Percentiles rank a stretch among this genome's conserved stretches.
These are phyloP conservation scores for Notocelia uddmanniana DNA, from an alignment of 2,888 invertebrate species.

Conservation along the genomic window DNA sequence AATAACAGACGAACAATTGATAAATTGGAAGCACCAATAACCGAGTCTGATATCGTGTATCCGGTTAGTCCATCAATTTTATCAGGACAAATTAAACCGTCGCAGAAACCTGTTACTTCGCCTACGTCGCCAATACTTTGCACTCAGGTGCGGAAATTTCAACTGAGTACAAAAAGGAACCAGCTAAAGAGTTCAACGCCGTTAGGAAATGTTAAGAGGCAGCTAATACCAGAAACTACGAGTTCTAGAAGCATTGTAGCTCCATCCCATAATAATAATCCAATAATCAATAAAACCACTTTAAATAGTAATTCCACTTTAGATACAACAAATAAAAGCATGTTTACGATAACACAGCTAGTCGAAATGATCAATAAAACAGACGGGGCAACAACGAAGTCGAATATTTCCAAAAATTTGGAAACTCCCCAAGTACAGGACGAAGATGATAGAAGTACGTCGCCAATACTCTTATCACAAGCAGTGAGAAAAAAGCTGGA, in stretches of 20 bases:
- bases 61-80: slow-evolving; percentile 74
- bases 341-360: slow-evolving; percentile 79
- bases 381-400: slow-evolving; percentile 45
- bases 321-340: slow-evolving; percentile 67
- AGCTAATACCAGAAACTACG: slow-evolving; percentile 54
- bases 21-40: slow-evolving; percentile 3
- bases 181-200: slow-evolving; percentile 59
- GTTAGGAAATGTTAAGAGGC: slow-evolving; percentile 55
- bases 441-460: slow-evolving; percentile 63
- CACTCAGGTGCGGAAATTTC: slow-evolving; percentile 66
- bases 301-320: slow-evolving; percentile 49
- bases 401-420: slow-evolving; percentile 36
- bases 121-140: slow-evolving; percentile 73
- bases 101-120: slow-evolving; percentile 42
- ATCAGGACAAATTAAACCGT: slow-evolving; percentile 60
- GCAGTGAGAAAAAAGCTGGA: slow-evolving; percentile 60
- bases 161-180: slow-evolving; percentile 61
- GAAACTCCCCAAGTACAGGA: slow-evolving; percentile 22
- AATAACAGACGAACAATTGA: slow-evolving; percentile 12
- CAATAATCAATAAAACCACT: slow-evolving; percentile 47
- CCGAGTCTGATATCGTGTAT: slow-evolving; percentile 27
- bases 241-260: slow-evolving; percentile 49
- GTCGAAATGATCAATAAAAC: slow-evolving; percentile 77
- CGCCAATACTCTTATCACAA: slow-evolving; percentile 75
- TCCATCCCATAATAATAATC: slow-evolving; percentile 46